phyloP scores from a whole-genome alignment of 1,140 invertebrate genomes.

The Diachasma alloeum region DNA sequence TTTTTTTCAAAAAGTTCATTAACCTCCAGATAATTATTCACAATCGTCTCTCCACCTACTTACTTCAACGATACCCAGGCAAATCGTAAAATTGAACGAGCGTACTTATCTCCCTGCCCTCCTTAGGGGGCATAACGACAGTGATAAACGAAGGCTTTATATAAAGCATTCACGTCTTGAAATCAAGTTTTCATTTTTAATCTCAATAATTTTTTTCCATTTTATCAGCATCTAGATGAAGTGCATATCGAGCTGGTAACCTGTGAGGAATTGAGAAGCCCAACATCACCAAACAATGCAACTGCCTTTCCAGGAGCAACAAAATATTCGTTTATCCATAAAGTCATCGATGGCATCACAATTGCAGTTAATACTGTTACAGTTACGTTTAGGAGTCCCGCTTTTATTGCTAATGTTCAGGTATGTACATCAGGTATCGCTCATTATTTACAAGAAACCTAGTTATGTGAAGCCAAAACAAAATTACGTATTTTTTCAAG shows the following conservation, averaged over 20 bases:
- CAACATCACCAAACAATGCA: constrained; percentile 67
- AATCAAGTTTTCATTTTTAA: neutral
- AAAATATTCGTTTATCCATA: constrained; percentile 91
- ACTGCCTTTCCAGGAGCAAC: constrained; percentile 68
- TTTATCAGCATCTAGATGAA: constrained; percentile 86
- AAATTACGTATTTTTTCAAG: too few species aligned
- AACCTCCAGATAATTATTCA: too few species aligned
- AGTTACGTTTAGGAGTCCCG: constrained; percentile 91
- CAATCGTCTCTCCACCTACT: too few species aligned
- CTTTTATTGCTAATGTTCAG: constrained; percentile 94
- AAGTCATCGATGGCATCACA: constrained; percentile 98
- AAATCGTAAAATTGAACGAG: too few species aligned
- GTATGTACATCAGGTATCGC: constrained; percentile 63
- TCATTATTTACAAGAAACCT: too few species aligned
- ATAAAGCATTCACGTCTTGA: too few species aligned
- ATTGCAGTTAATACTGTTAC: constrained; percentile 93
- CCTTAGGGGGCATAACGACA: too few species aligned
- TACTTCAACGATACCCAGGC: too few species aligned
- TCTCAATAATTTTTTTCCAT: constrained; percentile 34
- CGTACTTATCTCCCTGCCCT: too few species aligned
- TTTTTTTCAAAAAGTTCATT: too few species aligned
- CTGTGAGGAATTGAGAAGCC: constrained; percentile 81
- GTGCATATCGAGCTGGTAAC: constrained; percentile 90
- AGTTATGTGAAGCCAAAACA: too few species aligned
- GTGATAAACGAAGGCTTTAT: too few species aligned